Evolutionary conservation across 2,113 vertebrate genomes (phyloP).

Genomic region (Lepisosteus osseus): DNA sequence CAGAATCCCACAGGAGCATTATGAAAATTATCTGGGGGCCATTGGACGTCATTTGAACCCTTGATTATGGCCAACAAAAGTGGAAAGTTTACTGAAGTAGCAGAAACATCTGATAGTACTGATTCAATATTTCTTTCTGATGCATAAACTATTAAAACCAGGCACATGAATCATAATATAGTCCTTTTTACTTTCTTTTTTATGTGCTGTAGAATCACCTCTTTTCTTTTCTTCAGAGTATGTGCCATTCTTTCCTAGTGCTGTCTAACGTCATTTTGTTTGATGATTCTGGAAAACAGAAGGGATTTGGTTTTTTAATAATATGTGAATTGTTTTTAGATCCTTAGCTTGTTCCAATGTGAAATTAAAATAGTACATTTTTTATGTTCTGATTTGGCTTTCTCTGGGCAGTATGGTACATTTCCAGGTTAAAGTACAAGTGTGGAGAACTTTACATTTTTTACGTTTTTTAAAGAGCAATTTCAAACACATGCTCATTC

Average conservation of each 20-base stretch:
- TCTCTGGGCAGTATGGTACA: no score
- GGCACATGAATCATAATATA: constrained; percentile 18
- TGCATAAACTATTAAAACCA: constrained; percentile 22
- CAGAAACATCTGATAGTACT: constrained; percentile 21
- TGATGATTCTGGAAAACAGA: constrained; percentile 5
- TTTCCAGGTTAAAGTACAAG: no score
- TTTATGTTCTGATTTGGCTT: no score
- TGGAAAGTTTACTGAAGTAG: constrained; percentile 21
- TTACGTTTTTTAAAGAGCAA: no score
- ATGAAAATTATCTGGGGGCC: constrained; percentile 14
- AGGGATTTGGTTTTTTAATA: neutral
- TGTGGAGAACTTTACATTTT: no score
- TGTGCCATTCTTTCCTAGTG: constrained; percentile 4
- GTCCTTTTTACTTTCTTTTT: constrained; percentile 5
- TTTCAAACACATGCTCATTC: no score
- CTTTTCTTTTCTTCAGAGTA: neutral
- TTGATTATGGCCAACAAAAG: constrained; percentile 9
- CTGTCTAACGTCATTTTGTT: constrained; percentile 11
- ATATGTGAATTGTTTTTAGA: no score
- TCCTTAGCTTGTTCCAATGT: no score
- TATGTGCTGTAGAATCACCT: neutral
- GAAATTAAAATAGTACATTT: no score
- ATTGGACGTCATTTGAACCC: constrained; percentile 4
- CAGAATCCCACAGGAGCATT: constrained; percentile 5
- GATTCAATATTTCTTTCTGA: constrained; percentile 15